Base-by-base conservation (phyloP, 2,797 vertebrate genomes). In the Sebastes diploproa region DNA sequence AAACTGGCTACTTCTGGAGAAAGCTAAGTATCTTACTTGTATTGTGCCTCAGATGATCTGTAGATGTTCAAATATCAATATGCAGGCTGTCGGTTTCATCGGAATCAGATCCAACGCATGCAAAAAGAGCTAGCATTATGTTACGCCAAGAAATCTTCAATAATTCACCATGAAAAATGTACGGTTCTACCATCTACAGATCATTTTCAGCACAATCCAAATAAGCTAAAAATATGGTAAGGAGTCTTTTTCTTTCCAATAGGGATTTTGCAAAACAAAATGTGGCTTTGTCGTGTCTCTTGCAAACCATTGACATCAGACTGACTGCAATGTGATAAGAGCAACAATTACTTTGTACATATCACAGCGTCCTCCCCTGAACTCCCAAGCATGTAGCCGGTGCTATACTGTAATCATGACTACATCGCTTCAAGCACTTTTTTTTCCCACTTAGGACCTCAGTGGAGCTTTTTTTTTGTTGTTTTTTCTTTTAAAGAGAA, bases 161-260 rank as follows among this genome's bases (percentile, higher is more conserved):
- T 77, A 66, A 69, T 83, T 75, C 42, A 6, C 59, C 72, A 38
- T 30, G 11, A 84, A 60, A 69, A 16, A 60, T 84, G 60, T 62
- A 70, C 34, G 12, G 38, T 63, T 82, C 50, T 55, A 38, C 38
- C 81, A 66, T 84, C 88, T 86, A 73, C 82, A 89, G 87, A 91
- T 93, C 68, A 89, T 89, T 84, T 89, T 79, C 36, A 75, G 86
- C 12, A 89, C 78, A 74, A 85, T 89, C n/a, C 86, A 93, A 91
- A 81, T 82, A 78, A 79, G 54, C 12, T 71, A 25, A 59, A 84
- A 61, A 72, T 38, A 7, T 36, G 10, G 27, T 50, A 61, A 42
- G 34, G 4, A 11, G 32, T 46, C 18, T 55, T 55, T 54, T 61
- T 70, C 64, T 72, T 14, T 42, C 7, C 5, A 65, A 7, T 22